Evolutionary conservation across 2,113 vertebrate species (phyloP).

Genomic region (Chaetodon auriga): DNA sequence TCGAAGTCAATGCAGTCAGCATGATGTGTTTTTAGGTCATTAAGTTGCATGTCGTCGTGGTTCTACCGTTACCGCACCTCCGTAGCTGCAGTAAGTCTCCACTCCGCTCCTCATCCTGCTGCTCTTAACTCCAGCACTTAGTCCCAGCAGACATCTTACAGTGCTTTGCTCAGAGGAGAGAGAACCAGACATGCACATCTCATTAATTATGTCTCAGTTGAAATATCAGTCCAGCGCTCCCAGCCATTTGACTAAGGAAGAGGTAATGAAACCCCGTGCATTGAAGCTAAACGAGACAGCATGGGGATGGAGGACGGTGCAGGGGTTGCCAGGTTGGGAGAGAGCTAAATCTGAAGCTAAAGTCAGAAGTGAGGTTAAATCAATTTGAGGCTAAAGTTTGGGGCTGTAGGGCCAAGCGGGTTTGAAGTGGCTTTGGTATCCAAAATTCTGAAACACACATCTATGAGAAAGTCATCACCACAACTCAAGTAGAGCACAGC

Average conservation of each 20-base stretch:
- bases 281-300: conserved; percentile 44
- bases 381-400: conserved; percentile 33
- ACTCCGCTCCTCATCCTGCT: conserved; percentile 38
- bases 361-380: conserved; percentile 30
- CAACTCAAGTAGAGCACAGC: not conserved
- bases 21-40: conserved; percentile 29
- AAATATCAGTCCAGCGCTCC: conserved; percentile 71
- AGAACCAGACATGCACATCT: conserved; percentile 65
- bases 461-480: conserved; percentile 9
- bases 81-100: conserved; percentile 25
- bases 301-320: not conserved
- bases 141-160: conserved; percentile 65
- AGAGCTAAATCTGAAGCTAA: conserved; percentile 32
- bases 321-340: conserved; percentile 6
- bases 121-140: conserved; percentile 36
- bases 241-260: conserved; percentile 69
- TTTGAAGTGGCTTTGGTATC: conserved; percentile 27
- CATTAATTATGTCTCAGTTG: conserved; percentile 79
- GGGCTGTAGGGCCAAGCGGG: not conserved
- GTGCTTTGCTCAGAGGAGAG: conserved; percentile 55
- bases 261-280: conserved; percentile 63
- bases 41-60: conserved; percentile 39
- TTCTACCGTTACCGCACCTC: conserved; percentile 12
- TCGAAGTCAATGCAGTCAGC: conserved; percentile 16
- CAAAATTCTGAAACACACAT: conserved; percentile 11